Base-by-base conservation (phyloP, 2,797 vertebrate genomes). In the Epinephelus coioides region DNA sequence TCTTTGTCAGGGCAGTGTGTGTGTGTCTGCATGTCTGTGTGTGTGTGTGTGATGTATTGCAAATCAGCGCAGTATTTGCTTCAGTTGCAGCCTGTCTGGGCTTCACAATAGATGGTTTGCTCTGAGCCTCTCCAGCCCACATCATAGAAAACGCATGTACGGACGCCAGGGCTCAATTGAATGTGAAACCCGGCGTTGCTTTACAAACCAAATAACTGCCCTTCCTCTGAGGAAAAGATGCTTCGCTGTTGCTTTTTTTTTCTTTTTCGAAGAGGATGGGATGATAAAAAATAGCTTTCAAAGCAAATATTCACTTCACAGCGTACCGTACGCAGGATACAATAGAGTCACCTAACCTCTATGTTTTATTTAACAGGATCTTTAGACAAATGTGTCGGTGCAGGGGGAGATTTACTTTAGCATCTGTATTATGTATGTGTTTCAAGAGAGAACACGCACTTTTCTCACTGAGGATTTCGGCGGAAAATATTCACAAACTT, bases 51-150 rank as follows among this genome's bases (percentile, higher is more conserved):
- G 73, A 92, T 90, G 71, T 85, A 84, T 88, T 85, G 75, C 73
- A 83, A 69, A 83, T 88, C 82, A 79, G 68, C 10, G 18, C 62
- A 57, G 57, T 90, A 78, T 90, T 80, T 91, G 90, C 88, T 88
- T 88, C 77, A 77, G 78, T 88, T 87, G 89, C 91, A 91, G 82
- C 72, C 69, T 90, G 90, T 92, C 87, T 85, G 66, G 66, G 69
- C 66, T 80, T 78, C 70, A 88, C 76, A 88, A 89, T 85, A 75
- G 78, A 89, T 88, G 85, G 73, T 84, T 78, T 77, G 64, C 76
- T 83, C 76, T 69, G 60, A 54, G 74, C 71, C 77, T 82, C 83
- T 84, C 53, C 78, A 85, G 72, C 78, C 40, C 71, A 78, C 83
- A 79, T 86, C 82, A 83, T n/a, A 79, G 60, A 14, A 55, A 69